A percentile compares a stretch with the other conserved stretches of the same genome.
These are phyloP conservation scores for Corythornis cristatus DNA, from an alignment of 2,113 vertebrate genomes.

Conservation along the genomic window DNA sequence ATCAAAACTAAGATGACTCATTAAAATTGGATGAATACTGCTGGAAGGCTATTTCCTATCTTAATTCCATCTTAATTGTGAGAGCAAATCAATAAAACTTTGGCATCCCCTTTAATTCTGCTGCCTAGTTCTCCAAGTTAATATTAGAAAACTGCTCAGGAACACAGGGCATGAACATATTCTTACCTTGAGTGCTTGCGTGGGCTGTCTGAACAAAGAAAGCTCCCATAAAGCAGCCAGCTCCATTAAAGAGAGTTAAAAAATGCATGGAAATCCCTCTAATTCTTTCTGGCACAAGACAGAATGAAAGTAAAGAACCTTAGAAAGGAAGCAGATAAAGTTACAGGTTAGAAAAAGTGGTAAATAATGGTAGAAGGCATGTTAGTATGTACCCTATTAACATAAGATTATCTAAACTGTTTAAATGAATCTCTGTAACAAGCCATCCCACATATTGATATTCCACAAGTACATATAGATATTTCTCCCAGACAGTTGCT, in stretches of 20 bases:
- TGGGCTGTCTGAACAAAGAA: conserved; percentile 83
- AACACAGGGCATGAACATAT: neutral
- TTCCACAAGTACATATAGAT: neutral
- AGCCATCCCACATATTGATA: neutral
- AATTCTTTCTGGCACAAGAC: conserved; percentile 81
- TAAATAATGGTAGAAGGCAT: fast-evolving
- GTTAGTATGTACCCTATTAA: neutral
- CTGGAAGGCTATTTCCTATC: conserved; percentile 72
- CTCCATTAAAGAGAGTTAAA: conserved; percentile 87
- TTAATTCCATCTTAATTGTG: conserved; percentile 79
- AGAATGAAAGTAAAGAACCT: conserved; percentile 86
- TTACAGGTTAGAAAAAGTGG: neutral
- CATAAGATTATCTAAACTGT: neutral
- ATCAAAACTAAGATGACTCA: conserved; percentile 74
- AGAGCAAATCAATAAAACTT: conserved; percentile 76
- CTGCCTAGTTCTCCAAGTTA: conserved; percentile 59
- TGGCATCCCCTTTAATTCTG: conserved; percentile 54
- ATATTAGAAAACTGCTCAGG: conserved; percentile 32
- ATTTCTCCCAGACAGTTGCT: neutral
- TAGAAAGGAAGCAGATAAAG: neutral
- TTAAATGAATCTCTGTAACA: neutral
- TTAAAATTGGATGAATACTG: conserved; percentile 75
- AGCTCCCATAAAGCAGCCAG: conserved; percentile 87
- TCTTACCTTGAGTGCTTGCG: conserved; percentile 85
- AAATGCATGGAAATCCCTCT: conserved; percentile 86